phyloP scores from a whole-genome alignment of 2,888 invertebrate species.

The Eledona agricola region DNA sequence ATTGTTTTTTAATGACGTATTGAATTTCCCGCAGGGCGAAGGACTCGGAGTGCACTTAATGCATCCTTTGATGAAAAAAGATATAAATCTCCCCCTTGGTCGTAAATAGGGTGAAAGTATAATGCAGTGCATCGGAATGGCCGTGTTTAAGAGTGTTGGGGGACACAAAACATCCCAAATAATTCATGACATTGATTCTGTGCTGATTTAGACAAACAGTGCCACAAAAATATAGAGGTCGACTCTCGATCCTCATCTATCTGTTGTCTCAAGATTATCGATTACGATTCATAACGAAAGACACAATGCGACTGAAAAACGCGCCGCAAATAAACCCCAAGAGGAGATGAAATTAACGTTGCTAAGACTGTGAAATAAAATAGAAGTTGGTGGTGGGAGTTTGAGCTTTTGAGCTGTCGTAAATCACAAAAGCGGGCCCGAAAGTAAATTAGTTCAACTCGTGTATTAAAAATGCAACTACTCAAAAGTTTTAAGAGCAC shows the following conservation, averaged over 20 bases:
- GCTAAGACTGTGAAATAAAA: constrained; percentile 13
- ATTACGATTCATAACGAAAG: constrained; percentile 9
- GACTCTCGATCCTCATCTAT: too few species aligned
- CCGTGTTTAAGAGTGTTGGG: constrained; percentile 29
- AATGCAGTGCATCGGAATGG: constrained; percentile 39
- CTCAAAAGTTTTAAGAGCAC: constrained; percentile 34
- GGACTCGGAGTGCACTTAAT: too few species aligned
- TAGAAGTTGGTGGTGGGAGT: constrained; percentile 5
- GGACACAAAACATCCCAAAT: constrained; percentile 34
- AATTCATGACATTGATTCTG: constrained; percentile 37
- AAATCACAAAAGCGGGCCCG: constrained; percentile 16
- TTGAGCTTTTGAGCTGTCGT: constrained; percentile 3
- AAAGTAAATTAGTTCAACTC: constrained; percentile 27
- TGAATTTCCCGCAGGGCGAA: constrained; percentile 3
- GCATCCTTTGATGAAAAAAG: constrained; percentile 38
- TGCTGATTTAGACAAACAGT: constrained; percentile 28
- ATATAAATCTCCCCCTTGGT: constrained; percentile 41
- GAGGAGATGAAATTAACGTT: not conserved
- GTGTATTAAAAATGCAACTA: constrained; percentile 37
- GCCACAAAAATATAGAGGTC: constrained; percentile 39
- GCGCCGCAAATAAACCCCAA: not conserved
- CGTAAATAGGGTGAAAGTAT: constrained; percentile 40
- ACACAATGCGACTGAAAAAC: not conserved
- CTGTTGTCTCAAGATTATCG: constrained; percentile 12
- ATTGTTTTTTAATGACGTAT: constrained; percentile 24